Conservation (phyloP, 2,888 invertebrate species). For the Leptogaster cylindrica region DNA sequence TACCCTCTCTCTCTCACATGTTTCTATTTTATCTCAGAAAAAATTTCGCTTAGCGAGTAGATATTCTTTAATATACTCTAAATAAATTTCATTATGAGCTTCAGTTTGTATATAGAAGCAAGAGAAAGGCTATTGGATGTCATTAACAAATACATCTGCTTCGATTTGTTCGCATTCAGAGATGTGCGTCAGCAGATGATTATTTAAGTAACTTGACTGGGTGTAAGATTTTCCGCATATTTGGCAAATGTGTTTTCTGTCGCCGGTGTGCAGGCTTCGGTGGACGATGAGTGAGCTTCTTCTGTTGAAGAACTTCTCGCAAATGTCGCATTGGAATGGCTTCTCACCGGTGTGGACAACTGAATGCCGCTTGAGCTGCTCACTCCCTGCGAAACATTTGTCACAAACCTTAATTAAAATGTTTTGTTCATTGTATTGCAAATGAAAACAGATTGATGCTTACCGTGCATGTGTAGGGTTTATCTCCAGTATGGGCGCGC, state of each 20-base stretch:
- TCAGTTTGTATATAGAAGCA: no score
- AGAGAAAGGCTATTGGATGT: no score
- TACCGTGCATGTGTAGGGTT: constrained; percentile 55
- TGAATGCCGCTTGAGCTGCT: constrained; percentile 58
- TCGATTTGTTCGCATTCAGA: background rate
- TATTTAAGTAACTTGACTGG: constrained; percentile 4
- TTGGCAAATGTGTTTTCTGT: constrained; percentile 19
- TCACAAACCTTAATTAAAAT: constrained; percentile 52
- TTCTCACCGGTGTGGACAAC: constrained; percentile 57
- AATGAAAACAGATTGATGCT: background rate
- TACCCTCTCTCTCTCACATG: no score
- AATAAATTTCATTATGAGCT: no score
- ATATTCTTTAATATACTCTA: no score
- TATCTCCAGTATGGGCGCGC: constrained; percentile 56
- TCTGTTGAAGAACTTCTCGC: constrained; percentile 23
- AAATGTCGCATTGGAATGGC: constrained; percentile 49
- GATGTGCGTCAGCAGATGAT: constrained; percentile 1
- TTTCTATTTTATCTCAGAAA: no score
- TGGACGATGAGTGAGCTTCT: constrained; percentile 22
- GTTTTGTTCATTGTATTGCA: background rate
- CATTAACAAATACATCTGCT: no score
- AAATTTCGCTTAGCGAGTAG: no score
- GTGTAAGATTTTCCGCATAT: constrained; percentile 12
- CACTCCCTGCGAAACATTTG: constrained; percentile 57
- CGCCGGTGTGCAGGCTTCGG: constrained; percentile 2